Base-by-base conservation (phyloP, 1,140 invertebrate genomes). In the Drosophila sturtevanti region DNA sequence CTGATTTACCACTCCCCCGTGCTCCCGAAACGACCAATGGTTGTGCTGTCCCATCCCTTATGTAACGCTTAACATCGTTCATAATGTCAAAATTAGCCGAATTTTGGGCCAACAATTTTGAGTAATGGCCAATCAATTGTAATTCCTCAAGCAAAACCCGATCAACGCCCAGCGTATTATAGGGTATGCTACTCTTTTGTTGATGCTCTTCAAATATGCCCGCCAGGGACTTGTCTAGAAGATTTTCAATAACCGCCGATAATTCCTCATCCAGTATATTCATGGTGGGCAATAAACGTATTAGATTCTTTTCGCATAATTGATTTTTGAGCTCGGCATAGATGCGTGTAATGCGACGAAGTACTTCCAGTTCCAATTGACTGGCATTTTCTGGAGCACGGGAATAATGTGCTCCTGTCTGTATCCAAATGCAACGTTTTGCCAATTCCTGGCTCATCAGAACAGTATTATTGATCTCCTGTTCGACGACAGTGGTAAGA, bases 1-100 rank as follows among this genome's bases (percentile, higher is more conserved):
- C 95, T 2, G 95, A 96, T 92, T 97, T 97, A 0, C 97, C 97
- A 91, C 95, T 95, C 16, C 97, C 97, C 10, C 94, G 93, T 31
- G 94, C 94, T 0, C 97, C 97, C 68, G 95, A 94, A n/a, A 98
- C 90, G 11, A 97, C 93, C 58, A 97, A 91, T 0, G 96, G 96
- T 37, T 90, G 79, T 0, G 93, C 91, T n/a, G 92, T 93, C 37
- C 93, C 93, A 38, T 95, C 94, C 1, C 93, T 93, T 6, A 96
- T 92, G 80, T 97, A 97, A n/a, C 93, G 93, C 92, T 95, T 95
- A 34, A 96, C 93, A 81, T 95, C 93, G 68, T 94, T 94, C 27
- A 92, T 92, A n/a, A 92, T 92, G 61, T 90, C 84, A 38, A 92
- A 92, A 59, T 92, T 91, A 38, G 91, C 90, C 10, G 91, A 91